Conservation (phyloP, 2,888 invertebrate genomes). For the Gisinianus flammeolus region DNA sequence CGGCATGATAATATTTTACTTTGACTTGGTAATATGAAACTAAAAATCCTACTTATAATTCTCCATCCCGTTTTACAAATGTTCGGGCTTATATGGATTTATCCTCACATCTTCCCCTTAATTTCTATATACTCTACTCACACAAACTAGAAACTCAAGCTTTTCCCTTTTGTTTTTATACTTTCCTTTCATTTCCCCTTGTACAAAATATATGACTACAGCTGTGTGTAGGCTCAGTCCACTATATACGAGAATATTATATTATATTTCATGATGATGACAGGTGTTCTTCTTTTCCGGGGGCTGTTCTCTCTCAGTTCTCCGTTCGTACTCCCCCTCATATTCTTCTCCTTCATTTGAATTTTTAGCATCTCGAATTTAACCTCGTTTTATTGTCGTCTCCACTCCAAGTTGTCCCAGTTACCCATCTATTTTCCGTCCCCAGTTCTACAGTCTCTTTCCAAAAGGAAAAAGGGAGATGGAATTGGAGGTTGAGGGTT, state of each 20-base stretch:
- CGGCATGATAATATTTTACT: background rate
- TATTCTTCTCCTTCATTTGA: too few species aligned
- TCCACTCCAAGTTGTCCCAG: background rate
- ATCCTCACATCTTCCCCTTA: background rate
- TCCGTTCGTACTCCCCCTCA: too few species aligned
- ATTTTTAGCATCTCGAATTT: too few species aligned
- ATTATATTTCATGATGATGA: too few species aligned
- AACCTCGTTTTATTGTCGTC: background rate
- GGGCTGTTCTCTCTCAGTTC: background rate
- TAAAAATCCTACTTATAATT: constrained; percentile 21
- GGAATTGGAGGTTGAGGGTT: background rate
- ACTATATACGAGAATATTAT: too few species aligned
- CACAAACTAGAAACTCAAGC: background rate
- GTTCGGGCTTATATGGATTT: constrained; percentile 1
- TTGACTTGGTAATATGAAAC: constrained; percentile 4
- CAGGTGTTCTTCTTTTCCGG: background rate
- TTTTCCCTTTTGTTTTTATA: background rate
- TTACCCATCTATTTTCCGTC: background rate
- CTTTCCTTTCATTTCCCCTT: too few species aligned
- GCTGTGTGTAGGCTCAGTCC: too few species aligned
- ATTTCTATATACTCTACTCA: too few species aligned
- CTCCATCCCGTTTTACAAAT: constrained; percentile 9
- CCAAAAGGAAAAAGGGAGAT: too few species aligned
- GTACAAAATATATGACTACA: too few species aligned
- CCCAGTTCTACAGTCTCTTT: too few species aligned